phyloP scores from a whole-genome alignment of 2,113 vertebrate species.

The Tamias sibiricus region DNA sequence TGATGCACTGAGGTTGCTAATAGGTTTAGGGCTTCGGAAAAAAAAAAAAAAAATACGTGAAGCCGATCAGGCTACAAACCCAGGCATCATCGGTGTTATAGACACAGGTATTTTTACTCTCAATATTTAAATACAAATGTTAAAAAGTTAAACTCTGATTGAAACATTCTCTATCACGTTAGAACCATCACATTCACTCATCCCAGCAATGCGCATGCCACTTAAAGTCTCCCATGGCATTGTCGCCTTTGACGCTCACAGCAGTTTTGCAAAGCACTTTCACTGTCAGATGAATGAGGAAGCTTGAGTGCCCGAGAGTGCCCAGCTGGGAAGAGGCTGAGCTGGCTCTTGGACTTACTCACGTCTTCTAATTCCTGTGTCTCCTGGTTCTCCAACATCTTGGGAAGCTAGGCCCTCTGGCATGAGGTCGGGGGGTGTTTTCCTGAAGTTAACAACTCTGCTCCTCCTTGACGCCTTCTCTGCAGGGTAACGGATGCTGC shows the following conservation, averaged over 20 bases:
- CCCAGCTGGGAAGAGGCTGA: neutral
- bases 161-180: constrained; percentile 55
- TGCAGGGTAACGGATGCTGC: neutral
- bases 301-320: neutral
- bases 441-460: neutral
- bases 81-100: constrained; percentile 61
- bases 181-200: constrained; percentile 39
- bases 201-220: constrained; percentile 40
- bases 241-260: constrained; percentile 20
- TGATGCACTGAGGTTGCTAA: constrained; percentile 73
- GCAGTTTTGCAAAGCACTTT: neutral
- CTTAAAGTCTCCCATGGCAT: constrained; percentile 31
- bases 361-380: neutral
- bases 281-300: neutral
- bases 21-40: constrained; percentile 72
- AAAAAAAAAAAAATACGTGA: constrained; percentile 71
- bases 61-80: constrained; percentile 78
- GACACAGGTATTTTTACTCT: constrained; percentile 75
- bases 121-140: constrained; percentile 74
- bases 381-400: neutral
- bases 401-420: neutral
- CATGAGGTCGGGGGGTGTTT: constrained; percentile 33
- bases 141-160: constrained; percentile 71
- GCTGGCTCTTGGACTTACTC: constrained; percentile 5
- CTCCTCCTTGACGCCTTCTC: neutral